These are phyloP conservation scores for Leguminivora glycinivorella DNA, from an alignment of 1,140 invertebrate genomes.

Conservation along the genomic window DNA sequence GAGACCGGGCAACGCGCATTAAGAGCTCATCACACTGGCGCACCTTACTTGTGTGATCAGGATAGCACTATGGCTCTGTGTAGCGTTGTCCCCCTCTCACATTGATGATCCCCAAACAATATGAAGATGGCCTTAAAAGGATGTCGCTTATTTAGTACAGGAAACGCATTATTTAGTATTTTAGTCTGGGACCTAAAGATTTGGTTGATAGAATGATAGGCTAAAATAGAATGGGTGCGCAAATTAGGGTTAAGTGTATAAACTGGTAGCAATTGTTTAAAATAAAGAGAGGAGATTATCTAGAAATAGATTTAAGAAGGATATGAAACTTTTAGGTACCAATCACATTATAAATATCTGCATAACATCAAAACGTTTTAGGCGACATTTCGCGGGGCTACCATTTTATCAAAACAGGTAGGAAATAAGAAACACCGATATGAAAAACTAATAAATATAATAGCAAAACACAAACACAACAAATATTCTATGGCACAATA, in stretches of 20 bases:
- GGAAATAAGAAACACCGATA: background rate
- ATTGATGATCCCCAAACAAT: background rate
- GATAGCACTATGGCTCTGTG: no score
- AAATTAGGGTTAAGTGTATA: background rate
- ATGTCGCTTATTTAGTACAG: background rate
- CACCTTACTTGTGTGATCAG: no score
- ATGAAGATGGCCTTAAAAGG: background rate
- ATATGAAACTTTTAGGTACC: background rate
- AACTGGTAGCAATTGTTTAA: background rate
- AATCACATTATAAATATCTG: background rate
- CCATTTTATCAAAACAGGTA: background rate
- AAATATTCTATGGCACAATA: constrained; percentile 27
- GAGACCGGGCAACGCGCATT: background rate
- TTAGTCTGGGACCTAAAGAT: background rate
- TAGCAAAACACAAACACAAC: constrained; percentile 29
- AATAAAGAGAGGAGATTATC: background rate
- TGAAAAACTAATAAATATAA: constrained; percentile 30
- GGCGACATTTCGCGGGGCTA: background rate
- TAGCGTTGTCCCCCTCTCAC: background rate
- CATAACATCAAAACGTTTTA: background rate
- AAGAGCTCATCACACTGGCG: no score
- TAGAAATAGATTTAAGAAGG: background rate
- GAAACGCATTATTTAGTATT: constrained; percentile 6
- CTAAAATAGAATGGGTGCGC: background rate
- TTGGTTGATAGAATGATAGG: constrained; percentile 14